These are phyloP conservation scores for Threskiornis aethiopicus DNA, from an alignment of 2,797 vertebrate genomes.

Conservation along the genomic window DNA sequence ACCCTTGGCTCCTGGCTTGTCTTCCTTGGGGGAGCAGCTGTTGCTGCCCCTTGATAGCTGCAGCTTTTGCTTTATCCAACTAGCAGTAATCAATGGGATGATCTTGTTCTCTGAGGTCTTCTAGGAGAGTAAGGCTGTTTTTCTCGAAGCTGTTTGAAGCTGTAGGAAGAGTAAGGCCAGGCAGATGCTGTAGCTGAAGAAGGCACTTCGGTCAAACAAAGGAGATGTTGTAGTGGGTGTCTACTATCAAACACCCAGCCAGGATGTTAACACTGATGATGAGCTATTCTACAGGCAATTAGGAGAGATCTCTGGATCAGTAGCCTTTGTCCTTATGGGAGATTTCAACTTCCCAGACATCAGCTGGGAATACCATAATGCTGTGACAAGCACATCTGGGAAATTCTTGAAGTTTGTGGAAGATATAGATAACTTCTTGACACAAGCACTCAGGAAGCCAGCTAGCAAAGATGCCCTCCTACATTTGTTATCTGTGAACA, in stretches of 20 bases:
- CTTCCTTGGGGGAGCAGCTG: no score
- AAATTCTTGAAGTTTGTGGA: not conserved
- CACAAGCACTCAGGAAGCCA: not conserved
- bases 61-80: no score
- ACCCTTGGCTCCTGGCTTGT: no score
- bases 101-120: no score
- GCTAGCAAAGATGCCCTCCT: not conserved
- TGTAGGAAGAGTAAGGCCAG: not conserved
- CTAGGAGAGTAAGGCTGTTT: not conserved
- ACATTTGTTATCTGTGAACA: not conserved
- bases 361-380: not conserved
- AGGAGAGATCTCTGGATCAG: no score
- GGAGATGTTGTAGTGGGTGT: not conserved
- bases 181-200: not conserved
- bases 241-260: no score
- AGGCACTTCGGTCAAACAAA: not conserved
- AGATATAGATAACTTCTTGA: not conserved
- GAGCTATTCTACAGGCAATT: no score
- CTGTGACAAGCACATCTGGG: not conserved
- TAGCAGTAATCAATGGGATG: no score
- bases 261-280: no score
- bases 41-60: no score
- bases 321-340: not conserved
- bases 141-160: not conserved
- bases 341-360: not conserved